Conservation (phyloP, 1,140 invertebrate genomes). For the Kradibia gibbosae region DNA sequence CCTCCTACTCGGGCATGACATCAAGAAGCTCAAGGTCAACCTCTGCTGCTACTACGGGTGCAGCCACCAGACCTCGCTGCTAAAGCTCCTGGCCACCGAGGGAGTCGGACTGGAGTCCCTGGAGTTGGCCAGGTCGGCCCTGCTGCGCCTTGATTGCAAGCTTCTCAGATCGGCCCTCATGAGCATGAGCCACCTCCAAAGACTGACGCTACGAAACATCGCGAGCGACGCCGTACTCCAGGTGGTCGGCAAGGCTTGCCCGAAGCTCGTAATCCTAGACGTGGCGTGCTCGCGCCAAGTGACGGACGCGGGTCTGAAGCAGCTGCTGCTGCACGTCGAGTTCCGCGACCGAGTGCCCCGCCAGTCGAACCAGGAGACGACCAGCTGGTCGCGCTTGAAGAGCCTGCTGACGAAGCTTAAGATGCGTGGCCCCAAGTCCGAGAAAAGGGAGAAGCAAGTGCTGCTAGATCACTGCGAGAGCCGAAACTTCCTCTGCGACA, state of each 20-base stretch:
- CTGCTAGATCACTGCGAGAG: conserved; percentile 70
- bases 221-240: conserved; percentile 69
- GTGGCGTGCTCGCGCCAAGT: conserved; percentile 72
- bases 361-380: conserved; percentile 48
- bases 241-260: conserved; percentile 69
- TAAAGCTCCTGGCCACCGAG: conserved; percentile 68
- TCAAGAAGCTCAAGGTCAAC: conserved; percentile 69
- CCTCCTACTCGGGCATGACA: conserved; percentile 69
- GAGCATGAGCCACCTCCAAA: conserved; percentile 66
- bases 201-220: conserved; percentile 70
- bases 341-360: conserved; percentile 62
- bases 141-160: conserved; percentile 69
- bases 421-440: conserved; percentile 54
- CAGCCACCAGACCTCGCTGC: conserved; percentile 70
- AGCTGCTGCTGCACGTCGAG: conserved; percentile 70
- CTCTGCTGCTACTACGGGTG: conserved; percentile 74
- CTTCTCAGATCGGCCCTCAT: conserved; percentile 66
- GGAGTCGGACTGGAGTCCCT: conserved; percentile 68
- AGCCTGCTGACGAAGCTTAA: conserved; percentile 60
- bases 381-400: conserved; percentile 66
- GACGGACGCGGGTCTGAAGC: conserved; percentile 68
- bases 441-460: conserved; percentile 61
- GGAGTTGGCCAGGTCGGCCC: conserved; percentile 68
- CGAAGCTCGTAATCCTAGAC: conserved; percentile 67
- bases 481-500: conserved; percentile 67